phyloP scores from a whole-genome alignment of 2,113 vertebrate genomes.

The Cyphomyrus discorhynchus region DNA sequence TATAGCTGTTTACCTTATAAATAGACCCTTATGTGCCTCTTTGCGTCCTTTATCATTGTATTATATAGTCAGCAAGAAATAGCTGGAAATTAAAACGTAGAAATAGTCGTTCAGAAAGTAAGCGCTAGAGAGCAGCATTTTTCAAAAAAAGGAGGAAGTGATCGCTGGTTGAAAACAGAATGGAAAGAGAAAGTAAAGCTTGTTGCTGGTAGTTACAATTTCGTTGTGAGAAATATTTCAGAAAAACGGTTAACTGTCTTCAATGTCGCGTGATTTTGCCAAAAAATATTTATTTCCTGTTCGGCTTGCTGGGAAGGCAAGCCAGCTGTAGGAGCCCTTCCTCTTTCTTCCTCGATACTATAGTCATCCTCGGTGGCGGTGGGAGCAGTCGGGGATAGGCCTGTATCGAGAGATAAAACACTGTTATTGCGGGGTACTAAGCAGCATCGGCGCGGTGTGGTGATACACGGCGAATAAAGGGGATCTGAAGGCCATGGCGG shows the following conservation, averaged over 20 bases:
- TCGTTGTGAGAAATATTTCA: constrained; percentile 7
- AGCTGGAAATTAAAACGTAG: background rate
- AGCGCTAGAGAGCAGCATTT: constrained; percentile 12
- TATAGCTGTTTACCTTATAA: background rate
- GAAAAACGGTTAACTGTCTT: background rate
- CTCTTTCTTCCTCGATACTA: constrained; percentile 11
- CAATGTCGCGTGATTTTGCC: constrained; percentile 29
- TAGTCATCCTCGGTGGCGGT: constrained; percentile 4
- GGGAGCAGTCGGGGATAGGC: constrained; percentile 30
- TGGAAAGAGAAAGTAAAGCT: constrained; percentile 21
- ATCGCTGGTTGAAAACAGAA: background rate
- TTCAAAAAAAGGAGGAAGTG: constrained; percentile 23
- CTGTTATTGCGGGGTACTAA: background rate
- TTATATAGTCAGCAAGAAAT: background rate
- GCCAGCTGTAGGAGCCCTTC: constrained; percentile 42
- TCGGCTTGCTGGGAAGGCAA: background rate
- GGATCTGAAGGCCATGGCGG: constrained; percentile 50
- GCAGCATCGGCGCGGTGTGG: background rate
- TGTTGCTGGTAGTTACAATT: background rate
- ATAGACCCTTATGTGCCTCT: background rate
- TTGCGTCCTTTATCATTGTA: background rate
- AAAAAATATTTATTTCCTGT: constrained; percentile 21
- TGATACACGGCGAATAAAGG: constrained; percentile 13
- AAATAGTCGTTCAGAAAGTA: background rate
- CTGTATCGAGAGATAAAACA: background rate